Conservation (phyloP, 2,888 invertebrate genomes). For the Achlya flavicornis region DNA sequence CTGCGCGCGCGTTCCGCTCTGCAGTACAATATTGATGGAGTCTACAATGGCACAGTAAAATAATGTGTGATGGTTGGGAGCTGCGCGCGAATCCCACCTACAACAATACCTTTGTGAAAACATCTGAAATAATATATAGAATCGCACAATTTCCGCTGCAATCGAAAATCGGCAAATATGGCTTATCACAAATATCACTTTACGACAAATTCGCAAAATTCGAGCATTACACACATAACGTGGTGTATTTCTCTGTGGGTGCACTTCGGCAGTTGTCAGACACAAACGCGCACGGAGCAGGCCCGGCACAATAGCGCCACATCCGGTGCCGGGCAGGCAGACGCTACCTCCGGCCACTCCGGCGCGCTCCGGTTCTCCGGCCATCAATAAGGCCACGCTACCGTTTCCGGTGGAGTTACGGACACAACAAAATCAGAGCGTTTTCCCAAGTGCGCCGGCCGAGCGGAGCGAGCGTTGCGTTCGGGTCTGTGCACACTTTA, state of each 20-base stretch:
- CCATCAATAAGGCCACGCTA: constrained; percentile 38
- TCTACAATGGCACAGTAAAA: constrained; percentile 19
- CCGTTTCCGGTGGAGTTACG: constrained; percentile 29
- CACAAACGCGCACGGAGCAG: constrained; percentile 33
- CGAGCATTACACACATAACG: constrained; percentile 11
- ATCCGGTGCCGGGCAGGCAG: constrained; percentile 29
- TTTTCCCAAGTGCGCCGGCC: constrained; percentile 14
- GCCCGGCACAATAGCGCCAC: constrained; percentile 28
- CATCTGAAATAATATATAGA: not conserved
- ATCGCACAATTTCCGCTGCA: not conserved
- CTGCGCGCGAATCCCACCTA: not conserved
- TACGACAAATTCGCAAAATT: not conserved
- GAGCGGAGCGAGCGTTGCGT: not conserved
- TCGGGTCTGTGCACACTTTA: constrained; percentile 12
- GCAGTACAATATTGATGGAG: constrained; percentile 27
- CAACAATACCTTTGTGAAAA: not conserved
- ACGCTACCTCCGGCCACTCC: constrained; percentile 21
- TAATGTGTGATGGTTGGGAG: constrained; percentile 11
- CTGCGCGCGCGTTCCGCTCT: not conserved
- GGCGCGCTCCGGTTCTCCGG: constrained; percentile 27
- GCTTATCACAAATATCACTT: not conserved
- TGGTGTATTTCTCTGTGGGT: constrained; percentile 15
- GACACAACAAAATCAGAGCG: constrained; percentile 30
- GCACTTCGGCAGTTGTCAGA: constrained; percentile 34
- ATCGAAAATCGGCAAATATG: too few species aligned